Evolutionary conservation across 1,140 invertebrate genomes (phyloP), one percentile per base, ranked within the genome.

Genomic region (Cotesia vestalis): DNA sequence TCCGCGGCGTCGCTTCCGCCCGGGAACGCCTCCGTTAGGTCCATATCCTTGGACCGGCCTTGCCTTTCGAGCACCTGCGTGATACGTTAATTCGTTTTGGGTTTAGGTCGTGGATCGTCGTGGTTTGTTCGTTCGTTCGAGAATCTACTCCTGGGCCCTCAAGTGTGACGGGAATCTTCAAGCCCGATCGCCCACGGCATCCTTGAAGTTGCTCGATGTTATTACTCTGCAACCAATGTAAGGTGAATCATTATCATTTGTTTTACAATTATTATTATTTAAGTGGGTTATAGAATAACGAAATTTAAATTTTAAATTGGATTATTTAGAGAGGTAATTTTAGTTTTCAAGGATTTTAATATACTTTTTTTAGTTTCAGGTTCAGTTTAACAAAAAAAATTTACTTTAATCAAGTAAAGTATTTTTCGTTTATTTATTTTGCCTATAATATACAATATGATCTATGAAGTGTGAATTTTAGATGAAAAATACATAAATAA

Each of bases 1-100:
- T 93, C 90, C 83, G 89, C 89, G 79, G 90, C 69, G 35, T 75
- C 76, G 12, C 78, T 77, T 27, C 78, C 81, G 72, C 83, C 4
- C 38, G 83, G 90, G 86, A 93, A 93, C 84, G 92, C 90, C 87
- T 94, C 92, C 81, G 91, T 92, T 82, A 94, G 90, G 88, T 93
- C 93, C 93, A 94, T 93, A 66, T 46, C 59, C 71, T 60, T 46
- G 53, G 40, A 38, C 52, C 8, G 66, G 52, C 69, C 66, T 35
- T 46, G 35, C 35, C 12, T 40, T 12, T 57, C 67, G 35, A 34
- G 40, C 12, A 36, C 17, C 36, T 38, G 67, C 17, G 40, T 20
- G 27, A 36, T 8, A 55, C 11, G 35, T 27, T 8, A 11, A 14
- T 40, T 11, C 35, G 9, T 11, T 52, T n/a, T 27, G 38, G 27